Base-by-base conservation (phyloP, 1,140 invertebrate species). In the Camponotus vicinus region DNA sequence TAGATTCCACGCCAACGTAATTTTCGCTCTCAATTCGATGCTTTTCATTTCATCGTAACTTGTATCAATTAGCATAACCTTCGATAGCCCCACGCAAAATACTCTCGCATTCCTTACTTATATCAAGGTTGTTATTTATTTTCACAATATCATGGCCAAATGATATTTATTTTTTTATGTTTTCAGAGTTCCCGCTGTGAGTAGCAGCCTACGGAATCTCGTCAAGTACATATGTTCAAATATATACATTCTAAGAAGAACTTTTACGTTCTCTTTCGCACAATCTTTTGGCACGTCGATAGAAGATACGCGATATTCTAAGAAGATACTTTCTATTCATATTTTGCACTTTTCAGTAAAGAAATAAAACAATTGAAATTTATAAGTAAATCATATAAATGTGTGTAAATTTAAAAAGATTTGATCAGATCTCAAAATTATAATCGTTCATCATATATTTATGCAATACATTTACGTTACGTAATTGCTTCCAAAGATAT, bases 111-210 rank as follows among this genome's bases (percentile, higher is more conserved):
- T 76, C 37, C 61, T 61, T 2, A 13, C 21, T 76, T n/a, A 61
- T 42, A 61, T 76, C 57, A 76, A 76, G 8, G 15, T 9, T 21
- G 37, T 76, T 61, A 42, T 61, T 76, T 61, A 42, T 61, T 55
- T 3, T 61, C 57, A 76, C 13, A 1, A 34, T 42, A 21, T 45
- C 57, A 76, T 13, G 55, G 73, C 21, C 57, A 42, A 76, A 76
- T 13, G 40, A 45, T 40, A 42, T 63, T 77, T 18, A 32, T 21
- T 6, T 21, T 15, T 18, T 63, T 11, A 9, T 11, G 13, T 32
- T n/a, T 52, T n/a, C 40, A 52, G 49, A 52, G 49, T 52, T 55
- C 18, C n/a, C 4, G n/a, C 8, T 40, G 32, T 73, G 11, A 73
- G 55, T 45, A 69, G 5, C 21, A 5, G 7, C 11, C n/a, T 18